Evolutionary conservation across 1,140 invertebrate species (phyloP).

Genomic region (Anagrus nilaparvatae): DNA sequence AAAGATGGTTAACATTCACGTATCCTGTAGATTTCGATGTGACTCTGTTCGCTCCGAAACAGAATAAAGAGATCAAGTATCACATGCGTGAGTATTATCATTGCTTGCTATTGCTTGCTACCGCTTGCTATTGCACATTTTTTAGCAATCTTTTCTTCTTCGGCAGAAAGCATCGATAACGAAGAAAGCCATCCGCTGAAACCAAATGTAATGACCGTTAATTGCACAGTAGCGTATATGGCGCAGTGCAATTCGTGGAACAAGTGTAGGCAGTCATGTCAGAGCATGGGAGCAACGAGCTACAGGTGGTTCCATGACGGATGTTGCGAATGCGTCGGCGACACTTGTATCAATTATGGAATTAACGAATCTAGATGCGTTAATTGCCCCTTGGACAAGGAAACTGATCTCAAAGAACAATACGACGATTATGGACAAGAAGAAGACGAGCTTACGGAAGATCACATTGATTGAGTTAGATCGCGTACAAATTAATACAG

Average conservation of each 20-base stretch:
- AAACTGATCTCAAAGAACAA: constrained; percentile 27
- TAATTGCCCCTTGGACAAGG: constrained; percentile 28
- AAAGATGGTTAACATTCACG: constrained; percentile 69
- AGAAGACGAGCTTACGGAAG: constrained; percentile 28
- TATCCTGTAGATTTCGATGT: constrained; percentile 63
- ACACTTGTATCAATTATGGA: constrained; percentile 84
- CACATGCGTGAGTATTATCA: constrained; percentile 50
- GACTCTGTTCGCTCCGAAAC: constrained; percentile 40
- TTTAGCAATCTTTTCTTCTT: background rate
- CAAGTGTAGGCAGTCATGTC: constrained; percentile 73
- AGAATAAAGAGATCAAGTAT: constrained; percentile 58
- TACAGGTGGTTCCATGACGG: constrained; percentile 92
- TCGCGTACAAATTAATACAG: no score
- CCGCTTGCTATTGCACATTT: background rate
- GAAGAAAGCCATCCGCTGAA: constrained; percentile 47
- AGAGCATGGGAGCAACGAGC: constrained; percentile 63
- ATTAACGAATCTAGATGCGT: constrained; percentile 70
- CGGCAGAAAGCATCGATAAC: constrained; percentile 50
- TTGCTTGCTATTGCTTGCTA: background rate
- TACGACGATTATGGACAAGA: constrained; percentile 38
- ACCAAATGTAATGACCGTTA: constrained; percentile 56
- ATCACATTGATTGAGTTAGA: constrained; percentile 23
- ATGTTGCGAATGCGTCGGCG: constrained; percentile 88
- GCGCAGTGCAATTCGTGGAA: constrained; percentile 80
- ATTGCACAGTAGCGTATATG: constrained; percentile 90